Conservation (phyloP, 2,888 invertebrate genomes). For the Drosophila picticornis region DNA sequence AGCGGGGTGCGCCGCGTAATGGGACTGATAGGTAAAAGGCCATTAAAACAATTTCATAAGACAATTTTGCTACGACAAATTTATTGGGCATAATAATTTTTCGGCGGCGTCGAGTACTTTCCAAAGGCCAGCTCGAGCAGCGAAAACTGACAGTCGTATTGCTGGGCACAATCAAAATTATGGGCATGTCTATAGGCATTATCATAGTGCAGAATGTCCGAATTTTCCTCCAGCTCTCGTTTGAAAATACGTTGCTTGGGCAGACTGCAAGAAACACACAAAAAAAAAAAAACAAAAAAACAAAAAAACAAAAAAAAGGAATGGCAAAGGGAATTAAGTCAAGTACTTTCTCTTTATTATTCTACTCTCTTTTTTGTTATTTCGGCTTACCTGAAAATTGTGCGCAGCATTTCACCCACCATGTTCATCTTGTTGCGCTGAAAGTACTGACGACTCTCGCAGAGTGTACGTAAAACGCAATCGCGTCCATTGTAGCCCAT, state of each 20-base stretch:
- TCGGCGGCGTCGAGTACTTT: conserved; percentile 83
- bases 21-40: conserved; percentile 21
- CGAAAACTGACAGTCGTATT: conserved; percentile 89
- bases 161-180: conserved; percentile 86
- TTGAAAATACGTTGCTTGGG: conserved; percentile 88
- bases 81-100: conserved; percentile 78
- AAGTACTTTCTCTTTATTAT: not conserved
- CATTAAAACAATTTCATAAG: conserved; percentile 60
- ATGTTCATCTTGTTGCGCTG: conserved; percentile 88
- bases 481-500: conserved; percentile 91
- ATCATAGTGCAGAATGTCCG: conserved; percentile 89
- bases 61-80: conserved; percentile 51
- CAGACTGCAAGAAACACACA: conserved; percentile 85
- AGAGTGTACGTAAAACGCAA: conserved; percentile 90
- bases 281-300: not conserved
- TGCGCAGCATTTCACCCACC: conserved; percentile 90
- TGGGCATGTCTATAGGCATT: conserved; percentile 87
- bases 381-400: conserved; percentile 89
- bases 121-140: conserved; percentile 91
- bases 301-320: not conserved
- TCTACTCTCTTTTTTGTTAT: not conserved
- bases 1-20: not conserved
- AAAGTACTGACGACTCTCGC: conserved; percentile 90
- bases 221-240: conserved; percentile 89
- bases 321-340: not conserved